Evolutionary conservation across 2,888 invertebrate genomes (phyloP), one percentile per base, ranked within the genome.

Genomic region (Thecophora atra): DNA sequence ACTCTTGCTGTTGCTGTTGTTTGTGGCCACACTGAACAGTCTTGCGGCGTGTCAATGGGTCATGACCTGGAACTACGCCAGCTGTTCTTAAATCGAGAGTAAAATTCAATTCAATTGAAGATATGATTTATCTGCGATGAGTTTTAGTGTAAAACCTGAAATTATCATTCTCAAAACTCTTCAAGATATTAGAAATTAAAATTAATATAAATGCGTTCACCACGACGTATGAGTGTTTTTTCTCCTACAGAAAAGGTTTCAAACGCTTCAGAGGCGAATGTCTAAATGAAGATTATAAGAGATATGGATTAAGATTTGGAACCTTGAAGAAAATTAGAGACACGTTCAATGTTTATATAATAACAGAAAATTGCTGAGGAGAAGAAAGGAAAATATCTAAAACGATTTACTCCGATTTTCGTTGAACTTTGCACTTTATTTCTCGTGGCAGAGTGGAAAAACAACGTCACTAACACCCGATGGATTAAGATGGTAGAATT

Each of bases 21-120:
- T 28, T 37, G 37, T 37, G 6, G 6, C 11, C 37, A 37, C 37
- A 37, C 26, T 56, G 56, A 56, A 24, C 15, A 24, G 15, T 21
- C 56, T 56, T 56, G 26, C 24, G 26, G 56, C 56, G 56, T 60
- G 60, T 60, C 60, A 60, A 60, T 30, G 60, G 60, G 60, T 60
- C 60, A 30, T 60, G 60, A n/a, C 28, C 60, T 28, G n/a, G 30
- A 60, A 60, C 30, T 60, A 30, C 30, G 26, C 37, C 37, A 11
- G 37, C 6, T 37, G 37, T 37, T 37, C 11, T 37, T 37, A 37
- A 37, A 42, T 30, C 24, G 24, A 26, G n/a, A 3, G 8, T 15
- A 24, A 60, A 60, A 17, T 30, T 17, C 15, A 58, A 58, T 15
- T 26, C 24, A 56, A 5, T 56, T 24, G 24, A 24, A 26, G 1